phyloP scores from a whole-genome alignment of 1,140 invertebrate species.

The Plectrocnemia conspersa region DNA sequence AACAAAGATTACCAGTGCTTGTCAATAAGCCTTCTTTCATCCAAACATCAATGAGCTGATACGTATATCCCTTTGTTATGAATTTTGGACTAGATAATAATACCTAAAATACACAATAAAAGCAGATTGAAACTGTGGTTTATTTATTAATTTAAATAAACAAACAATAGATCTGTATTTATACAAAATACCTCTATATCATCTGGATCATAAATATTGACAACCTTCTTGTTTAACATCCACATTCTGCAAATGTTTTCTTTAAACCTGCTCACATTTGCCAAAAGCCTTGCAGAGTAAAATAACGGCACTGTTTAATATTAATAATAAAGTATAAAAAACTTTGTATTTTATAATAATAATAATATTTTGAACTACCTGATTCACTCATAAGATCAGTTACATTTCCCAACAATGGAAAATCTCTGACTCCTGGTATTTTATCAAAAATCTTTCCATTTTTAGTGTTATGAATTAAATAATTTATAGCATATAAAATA shows the following conservation, averaged over 20 bases:
- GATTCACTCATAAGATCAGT: neutral
- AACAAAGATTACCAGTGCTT: conserved; percentile 51
- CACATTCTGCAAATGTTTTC: conserved; percentile 36
- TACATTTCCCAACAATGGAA: neutral
- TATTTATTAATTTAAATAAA: neutral
- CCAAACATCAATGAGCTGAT: conserved; percentile 57
- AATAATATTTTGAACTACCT: neutral
- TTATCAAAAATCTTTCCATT: neutral
- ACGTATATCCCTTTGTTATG: conserved; percentile 56
- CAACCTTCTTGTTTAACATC: conserved; percentile 32
- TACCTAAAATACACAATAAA: conserved; percentile 37
- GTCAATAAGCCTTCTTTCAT: conserved; percentile 51
- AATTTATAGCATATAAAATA: neutral
- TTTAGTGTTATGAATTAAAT: neutral
- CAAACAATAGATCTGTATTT: neutral
- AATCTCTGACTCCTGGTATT: neutral
- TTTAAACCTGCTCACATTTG: conserved; percentile 7
- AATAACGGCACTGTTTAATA: conserved; percentile 16
- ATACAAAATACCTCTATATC: conserved; percentile 39
- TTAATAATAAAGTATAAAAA: neutral
- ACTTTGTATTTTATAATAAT: neutral
- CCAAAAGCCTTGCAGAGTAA: conserved; percentile 5
- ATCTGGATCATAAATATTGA: conserved; percentile 41
- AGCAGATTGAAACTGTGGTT: neutral
- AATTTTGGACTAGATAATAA: conserved; percentile 55